Percentiles rank a stretch among this genome's conserved stretches.
Evolutionary conservation across 2,113 vertebrate species (phyloP).

Genomic region (Corvus cornix): DNA sequence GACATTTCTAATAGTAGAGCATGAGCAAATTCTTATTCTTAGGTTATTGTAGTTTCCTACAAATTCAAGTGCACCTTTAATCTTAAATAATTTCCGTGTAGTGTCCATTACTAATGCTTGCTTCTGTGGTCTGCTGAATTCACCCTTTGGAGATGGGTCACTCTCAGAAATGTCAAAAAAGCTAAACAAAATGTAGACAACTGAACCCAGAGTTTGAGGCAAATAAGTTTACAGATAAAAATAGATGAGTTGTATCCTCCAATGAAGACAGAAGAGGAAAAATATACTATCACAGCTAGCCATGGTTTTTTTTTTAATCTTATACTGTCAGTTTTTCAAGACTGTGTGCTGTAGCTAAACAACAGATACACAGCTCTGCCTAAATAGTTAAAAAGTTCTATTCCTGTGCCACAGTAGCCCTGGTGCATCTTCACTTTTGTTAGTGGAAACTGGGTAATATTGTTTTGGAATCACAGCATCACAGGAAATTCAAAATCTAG

Average conservation of each 20-base stretch:
- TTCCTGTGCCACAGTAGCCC: neutral
- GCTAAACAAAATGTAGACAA: neutral
- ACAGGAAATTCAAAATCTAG: neutral
- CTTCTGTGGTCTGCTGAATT: neutral
- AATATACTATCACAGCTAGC: neutral
- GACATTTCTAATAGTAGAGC: neutral
- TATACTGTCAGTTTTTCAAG: neutral
- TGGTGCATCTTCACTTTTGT: neutral
- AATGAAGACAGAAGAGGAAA: neutral
- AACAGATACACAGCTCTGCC: neutral
- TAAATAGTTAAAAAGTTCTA: neutral
- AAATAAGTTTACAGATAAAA: conserved; percentile 15
- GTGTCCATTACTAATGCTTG: neutral
- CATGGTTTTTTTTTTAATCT: neutral
- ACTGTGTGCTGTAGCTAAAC: neutral
- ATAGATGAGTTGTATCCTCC: neutral
- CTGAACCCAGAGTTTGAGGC: neutral
- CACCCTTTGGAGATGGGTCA: neutral
- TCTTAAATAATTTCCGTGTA: neutral
- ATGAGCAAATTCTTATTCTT: neutral
- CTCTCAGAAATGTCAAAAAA: neutral
- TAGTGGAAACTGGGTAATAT: neutral
- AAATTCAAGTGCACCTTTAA: neutral
- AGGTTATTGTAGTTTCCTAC: neutral
- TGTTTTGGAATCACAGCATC: neutral